Base-by-base conservation (phyloP, 1,140 invertebrate species). In the Drosophila kanapiae region DNA sequence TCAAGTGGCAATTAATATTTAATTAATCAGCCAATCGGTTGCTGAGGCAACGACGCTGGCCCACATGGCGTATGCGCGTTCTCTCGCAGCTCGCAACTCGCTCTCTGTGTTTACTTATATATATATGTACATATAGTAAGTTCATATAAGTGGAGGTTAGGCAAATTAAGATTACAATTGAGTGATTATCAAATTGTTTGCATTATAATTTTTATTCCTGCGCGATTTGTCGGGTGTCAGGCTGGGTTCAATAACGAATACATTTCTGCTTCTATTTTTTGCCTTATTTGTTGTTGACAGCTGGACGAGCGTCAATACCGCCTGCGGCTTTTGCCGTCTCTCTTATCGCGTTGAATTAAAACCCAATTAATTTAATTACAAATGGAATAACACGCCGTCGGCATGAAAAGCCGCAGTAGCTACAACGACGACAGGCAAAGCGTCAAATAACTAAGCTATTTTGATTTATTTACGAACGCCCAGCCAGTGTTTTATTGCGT, bases 351-450 rank as follows among this genome's bases (percentile, higher is more conserved):
- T 67, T 82, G 86, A 92, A 92, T 92, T 92, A 92, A 92, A 92
- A 82, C 91, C 80, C 91, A 92, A 92, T 92, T 92, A 92, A 92
- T 92, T 92, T 86, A 92, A 91, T 92, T 92, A 92, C 91, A 92
- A 92, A 92, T 92, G 84, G 75, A 83, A 87, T 87, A 91, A 81
- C 87, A 82, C 87, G 82, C 49, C 76, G 83, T 35, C 64, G 48
- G n/a, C 57, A 35, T 60, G 43, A 38, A 51, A 58, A 63, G 31
- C 56, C 45, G 27, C 48, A 42, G 49, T 43, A 71, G 51, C 43
- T 13, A 31, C 60, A 35, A 33, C 71, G 16, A 49, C n/a, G n/a
- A n/a, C n/a, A n/a, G n/a, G 61, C 62, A 65, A 49, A 47, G 78
- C 83, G 82, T 85, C 84, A 82, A 80, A 64, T 77, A 64, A 79